Conservation (phyloP, 2,113 vertebrate species). For the Cephalopholis sonnerati region DNA sequence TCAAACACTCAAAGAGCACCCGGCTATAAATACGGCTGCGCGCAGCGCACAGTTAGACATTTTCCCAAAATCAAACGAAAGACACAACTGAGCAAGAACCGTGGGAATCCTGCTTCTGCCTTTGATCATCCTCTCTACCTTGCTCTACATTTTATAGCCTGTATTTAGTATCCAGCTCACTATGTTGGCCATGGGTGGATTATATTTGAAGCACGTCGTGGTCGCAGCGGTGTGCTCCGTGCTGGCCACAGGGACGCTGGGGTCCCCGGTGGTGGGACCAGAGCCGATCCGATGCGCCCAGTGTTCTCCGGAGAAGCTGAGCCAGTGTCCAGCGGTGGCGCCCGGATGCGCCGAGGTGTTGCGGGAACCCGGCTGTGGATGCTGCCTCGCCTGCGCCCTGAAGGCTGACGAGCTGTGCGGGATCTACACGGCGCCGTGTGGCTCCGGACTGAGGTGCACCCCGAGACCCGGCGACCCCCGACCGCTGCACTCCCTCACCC, state of each 20-base stretch:
- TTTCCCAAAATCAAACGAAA: conserved; percentile 75
- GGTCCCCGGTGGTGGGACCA: conserved; percentile 64
- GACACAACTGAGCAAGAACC: conserved; percentile 57
- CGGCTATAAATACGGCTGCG: conserved; percentile 86
- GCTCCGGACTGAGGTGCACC: conserved; percentile 89
- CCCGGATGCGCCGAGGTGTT: conserved; percentile 87
- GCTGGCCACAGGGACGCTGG: conserved; percentile 68
- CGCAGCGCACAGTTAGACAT: conserved; percentile 79
- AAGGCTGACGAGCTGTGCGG: conserved; percentile 88
- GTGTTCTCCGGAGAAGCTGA: conserved; percentile 87
- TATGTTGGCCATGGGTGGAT: conserved; percentile 77
- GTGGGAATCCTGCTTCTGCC: conserved; percentile 43
- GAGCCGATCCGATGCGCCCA: conserved; percentile 90
- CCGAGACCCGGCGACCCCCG: conserved; percentile 85
- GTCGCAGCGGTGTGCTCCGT: conserved; percentile 75
- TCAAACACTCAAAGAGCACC: conserved; percentile 82
- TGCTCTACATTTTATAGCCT: conserved; percentile 51
- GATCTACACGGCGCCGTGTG: conserved; percentile 93
- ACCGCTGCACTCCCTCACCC: conserved; percentile 90
- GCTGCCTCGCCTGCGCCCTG: conserved; percentile 92
- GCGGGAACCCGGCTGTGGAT: conserved; percentile 91
- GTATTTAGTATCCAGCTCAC: conserved; percentile 42
- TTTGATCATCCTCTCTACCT: conserved; percentile 38
- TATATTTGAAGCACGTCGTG: conserved; percentile 66
- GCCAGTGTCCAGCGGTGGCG: conserved; percentile 88